Percentiles rank a stretch among this genome's conserved stretches.
Evolutionary conservation across 2,888 invertebrate species (phyloP).

Genomic region (Eupithecia insigniata): DNA sequence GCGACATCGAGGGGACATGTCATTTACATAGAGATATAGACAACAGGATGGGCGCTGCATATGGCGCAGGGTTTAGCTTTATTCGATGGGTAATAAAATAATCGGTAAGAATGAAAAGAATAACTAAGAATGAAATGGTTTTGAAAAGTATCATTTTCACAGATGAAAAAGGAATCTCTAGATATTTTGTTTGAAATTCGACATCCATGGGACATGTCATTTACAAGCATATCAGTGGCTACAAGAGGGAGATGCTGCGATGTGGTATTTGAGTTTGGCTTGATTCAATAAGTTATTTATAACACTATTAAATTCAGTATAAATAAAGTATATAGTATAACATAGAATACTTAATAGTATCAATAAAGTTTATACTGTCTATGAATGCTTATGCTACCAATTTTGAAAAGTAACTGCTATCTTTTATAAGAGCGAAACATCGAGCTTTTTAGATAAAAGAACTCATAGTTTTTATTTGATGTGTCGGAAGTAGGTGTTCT

Average conservation of each 20-base stretch:
- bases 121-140: not conserved
- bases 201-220: not conserved
- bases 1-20: constrained; percentile 42
- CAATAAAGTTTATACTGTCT: too few relatives aligned
- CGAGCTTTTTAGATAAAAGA: too few relatives aligned
- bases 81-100: not conserved
- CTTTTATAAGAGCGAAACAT: too few relatives aligned
- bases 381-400: too few relatives aligned
- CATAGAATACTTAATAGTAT: too few relatives aligned
- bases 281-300: not conserved
- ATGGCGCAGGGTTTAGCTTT: not conserved
- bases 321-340: too few relatives aligned
- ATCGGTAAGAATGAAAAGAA: not conserved
- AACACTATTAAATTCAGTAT: too few relatives aligned
- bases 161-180: not conserved
- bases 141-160: not conserved
- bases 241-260: too few relatives aligned
- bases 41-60: constrained; percentile 17
- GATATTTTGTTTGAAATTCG: not conserved
- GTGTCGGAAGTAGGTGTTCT: too few relatives aligned
- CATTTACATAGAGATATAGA: constrained; percentile 34
- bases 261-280: too few relatives aligned
- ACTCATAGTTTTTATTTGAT: too few relatives aligned
- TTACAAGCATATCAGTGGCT: not conserved
- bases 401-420: not conserved